Evolutionary conservation across 2,797 vertebrate genomes (phyloP).

Genomic region (Geotrypetes seraphini): DNA sequence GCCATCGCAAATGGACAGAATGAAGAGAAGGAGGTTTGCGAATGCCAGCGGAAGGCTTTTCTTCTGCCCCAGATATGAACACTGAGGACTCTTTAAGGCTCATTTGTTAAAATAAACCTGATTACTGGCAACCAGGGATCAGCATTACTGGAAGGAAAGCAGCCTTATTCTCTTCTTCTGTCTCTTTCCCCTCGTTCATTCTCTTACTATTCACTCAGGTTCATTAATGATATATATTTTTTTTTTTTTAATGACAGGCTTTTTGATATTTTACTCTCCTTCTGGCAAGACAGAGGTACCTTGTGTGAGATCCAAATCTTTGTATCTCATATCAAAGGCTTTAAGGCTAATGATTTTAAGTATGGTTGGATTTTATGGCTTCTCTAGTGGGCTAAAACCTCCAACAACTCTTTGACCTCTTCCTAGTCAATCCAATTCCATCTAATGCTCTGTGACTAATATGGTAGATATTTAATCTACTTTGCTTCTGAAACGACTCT

Average conservation of each 20-base stretch:
- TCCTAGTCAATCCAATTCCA: conserved; percentile 55
- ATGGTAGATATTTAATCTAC: conserved; percentile 64
- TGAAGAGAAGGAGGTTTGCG: not conserved
- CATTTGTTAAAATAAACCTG: conserved; percentile 2
- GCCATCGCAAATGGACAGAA: not conserved
- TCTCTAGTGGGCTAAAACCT: conserved; percentile 53
- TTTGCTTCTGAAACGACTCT: conserved; percentile 59
- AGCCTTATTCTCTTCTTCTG: conserved; percentile 22
- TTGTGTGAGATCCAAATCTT: conserved; percentile 35
- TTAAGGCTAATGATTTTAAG: conserved; percentile 67
- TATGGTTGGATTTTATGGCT: conserved; percentile 60
- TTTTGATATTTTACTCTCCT: conserved; percentile 38
- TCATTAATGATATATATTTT: conserved; percentile 7
- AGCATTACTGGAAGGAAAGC: not conserved
- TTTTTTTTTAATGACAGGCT: conserved; percentile 31
- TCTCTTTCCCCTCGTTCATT: too few species aligned
- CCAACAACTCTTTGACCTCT: conserved; percentile 55
- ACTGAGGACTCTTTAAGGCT: not conserved
- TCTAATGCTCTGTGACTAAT: conserved; percentile 68
- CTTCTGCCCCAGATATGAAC: conserved; percentile 5
- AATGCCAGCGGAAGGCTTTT: not conserved
- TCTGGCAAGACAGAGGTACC: conserved; percentile 28
- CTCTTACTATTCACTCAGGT: too few species aligned
- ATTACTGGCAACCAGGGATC: conserved; percentile 6
- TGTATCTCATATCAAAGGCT: conserved; percentile 60